Evolutionary conservation across 1,140 invertebrate genomes (phyloP).

Genomic region (Drosophila azteca): DNA sequence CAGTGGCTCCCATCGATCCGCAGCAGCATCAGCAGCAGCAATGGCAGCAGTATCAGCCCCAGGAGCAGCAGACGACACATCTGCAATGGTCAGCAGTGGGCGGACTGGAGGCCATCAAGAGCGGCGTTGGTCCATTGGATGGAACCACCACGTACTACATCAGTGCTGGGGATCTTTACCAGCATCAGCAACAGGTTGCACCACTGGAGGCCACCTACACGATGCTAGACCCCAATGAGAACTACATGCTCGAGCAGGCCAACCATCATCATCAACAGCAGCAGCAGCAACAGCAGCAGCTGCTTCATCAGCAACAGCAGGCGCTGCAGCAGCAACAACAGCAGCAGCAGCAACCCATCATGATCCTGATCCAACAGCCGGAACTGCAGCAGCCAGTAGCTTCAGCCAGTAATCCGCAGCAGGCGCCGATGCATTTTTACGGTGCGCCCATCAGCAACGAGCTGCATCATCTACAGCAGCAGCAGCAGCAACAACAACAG

Average conservation of each 20-base stretch:
- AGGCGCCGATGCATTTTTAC: slow-evolving; percentile 63
- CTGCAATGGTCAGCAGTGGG: slow-evolving; percentile 69
- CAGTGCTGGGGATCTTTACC: slow-evolving; percentile 70
- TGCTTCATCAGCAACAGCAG: slow-evolving; percentile 6
- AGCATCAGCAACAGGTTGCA: slow-evolving; percentile 22
- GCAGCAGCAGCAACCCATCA: slow-evolving; percentile 61
- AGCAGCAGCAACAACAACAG: slow-evolving; percentile 14
- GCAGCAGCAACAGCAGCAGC: slow-evolving; percentile 23
- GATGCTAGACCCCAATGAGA: slow-evolving; percentile 65
- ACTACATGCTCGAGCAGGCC: slow-evolving; percentile 61
- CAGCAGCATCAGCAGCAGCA: slow-evolving; percentile 28
- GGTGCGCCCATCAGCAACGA: slow-evolving; percentile 42
- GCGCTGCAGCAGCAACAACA: slow-evolving; percentile 18
- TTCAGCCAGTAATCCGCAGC: slow-evolving; percentile 70
- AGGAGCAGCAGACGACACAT: slow-evolving; percentile 37
- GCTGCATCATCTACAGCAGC: slow-evolving; percentile 44
- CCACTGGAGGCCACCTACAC: slow-evolving; percentile 29
- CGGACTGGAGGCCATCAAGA: slow-evolving; percentile 62
- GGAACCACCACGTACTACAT: slow-evolving; percentile 72
- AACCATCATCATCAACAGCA: slow-evolving; percentile 32
- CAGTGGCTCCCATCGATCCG: slow-evolving; percentile 1
- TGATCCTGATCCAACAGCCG: slow-evolving; percentile 73
- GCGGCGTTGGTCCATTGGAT: slow-evolving; percentile 35
- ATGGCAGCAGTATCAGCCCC: slow-evolving; percentile 25
- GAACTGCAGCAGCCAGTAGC: slow-evolving; percentile 60